phyloP scores from a whole-genome alignment of 2,113 vertebrate genomes.

The Peromyscus polionotus region DNA sequence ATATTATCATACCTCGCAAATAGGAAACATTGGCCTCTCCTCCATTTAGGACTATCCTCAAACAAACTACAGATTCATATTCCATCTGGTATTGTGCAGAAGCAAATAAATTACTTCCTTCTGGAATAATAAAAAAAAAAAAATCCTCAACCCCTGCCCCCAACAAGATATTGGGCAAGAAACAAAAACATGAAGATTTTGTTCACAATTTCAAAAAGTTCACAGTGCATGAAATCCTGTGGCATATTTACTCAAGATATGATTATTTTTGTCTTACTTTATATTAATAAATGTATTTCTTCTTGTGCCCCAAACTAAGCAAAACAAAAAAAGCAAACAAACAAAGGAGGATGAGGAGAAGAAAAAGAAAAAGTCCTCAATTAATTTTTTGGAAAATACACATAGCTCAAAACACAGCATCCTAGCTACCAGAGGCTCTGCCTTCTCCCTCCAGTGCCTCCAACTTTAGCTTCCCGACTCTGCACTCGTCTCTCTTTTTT shows the following conservation, averaged over 20 bases:
- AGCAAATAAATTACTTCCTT: constrained; percentile 72
- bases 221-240: background rate
- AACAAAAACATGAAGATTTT: constrained; percentile 6
- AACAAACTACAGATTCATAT: constrained; percentile 56
- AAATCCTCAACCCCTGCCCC: constrained; percentile 41
- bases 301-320: background rate
- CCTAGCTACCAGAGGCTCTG: background rate
- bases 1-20: background rate
- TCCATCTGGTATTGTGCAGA: constrained; percentile 55
- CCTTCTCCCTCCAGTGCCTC: background rate
- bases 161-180: constrained; percentile 14
- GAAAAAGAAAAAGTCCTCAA: background rate
- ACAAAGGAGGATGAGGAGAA: background rate
- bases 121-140: constrained; percentile 77
- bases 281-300: background rate
- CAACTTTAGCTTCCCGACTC: background rate
- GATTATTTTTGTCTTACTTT: background rate
- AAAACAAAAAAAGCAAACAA: background rate
- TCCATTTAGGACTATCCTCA: constrained; percentile 22
- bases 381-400: background rate
- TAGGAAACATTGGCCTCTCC: background rate
- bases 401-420: background rate
- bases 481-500: background rate
- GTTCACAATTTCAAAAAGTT: background rate
- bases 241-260: background rate